phyloP scores from a whole-genome alignment of 1,140 invertebrate species.

The Leptinotarsa defecta region DNA sequence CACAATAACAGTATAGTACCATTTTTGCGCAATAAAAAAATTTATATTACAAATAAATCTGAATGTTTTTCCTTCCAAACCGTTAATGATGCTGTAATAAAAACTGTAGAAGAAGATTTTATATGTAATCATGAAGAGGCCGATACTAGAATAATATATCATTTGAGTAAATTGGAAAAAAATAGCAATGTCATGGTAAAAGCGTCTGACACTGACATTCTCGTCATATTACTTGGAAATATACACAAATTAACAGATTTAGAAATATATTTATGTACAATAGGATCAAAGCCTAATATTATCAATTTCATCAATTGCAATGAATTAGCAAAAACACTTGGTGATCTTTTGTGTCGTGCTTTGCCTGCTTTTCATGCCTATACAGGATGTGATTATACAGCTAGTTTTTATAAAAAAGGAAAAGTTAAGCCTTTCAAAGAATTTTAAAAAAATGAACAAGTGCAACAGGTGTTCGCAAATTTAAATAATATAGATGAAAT shows the following conservation, averaged over 20 bases:
- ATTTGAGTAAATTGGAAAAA: slow-evolving; percentile 34
- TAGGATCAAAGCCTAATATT: slow-evolving; percentile 30
- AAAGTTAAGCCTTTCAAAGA: slow-evolving; percentile 44
- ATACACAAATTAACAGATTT: slow-evolving; percentile 43
- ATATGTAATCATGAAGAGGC: background rate
- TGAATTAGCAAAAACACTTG: slow-evolving; percentile 45
- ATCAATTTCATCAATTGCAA: slow-evolving; percentile 46
- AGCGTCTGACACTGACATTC: slow-evolving; percentile 34
- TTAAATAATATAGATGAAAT: slow-evolving; percentile 31
- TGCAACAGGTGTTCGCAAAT: slow-evolving; percentile 39
- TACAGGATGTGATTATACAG: slow-evolving; percentile 52
- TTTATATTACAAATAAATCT: slow-evolving; percentile 41
- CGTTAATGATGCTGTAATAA: slow-evolving; percentile 7
- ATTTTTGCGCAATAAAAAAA: slow-evolving; percentile 46
- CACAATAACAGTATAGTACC: slow-evolving; percentile 39
- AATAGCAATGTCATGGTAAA: slow-evolving; percentile 30
- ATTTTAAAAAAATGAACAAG: slow-evolving; percentile 41
- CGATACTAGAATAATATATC: slow-evolving; percentile 9
- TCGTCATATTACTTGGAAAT: slow-evolving; percentile 49
- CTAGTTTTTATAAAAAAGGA: slow-evolving; percentile 51
- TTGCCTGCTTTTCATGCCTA: slow-evolving; percentile 50
- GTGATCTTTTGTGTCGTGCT: slow-evolving; percentile 42
- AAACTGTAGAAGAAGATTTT: slow-evolving; percentile 14
- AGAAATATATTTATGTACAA: slow-evolving; percentile 44
- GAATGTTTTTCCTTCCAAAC: slow-evolving; percentile 28